Evolutionary conservation across 1,140 invertebrate genomes (phyloP).

Genomic region (Bactericera cockerelli): DNA sequence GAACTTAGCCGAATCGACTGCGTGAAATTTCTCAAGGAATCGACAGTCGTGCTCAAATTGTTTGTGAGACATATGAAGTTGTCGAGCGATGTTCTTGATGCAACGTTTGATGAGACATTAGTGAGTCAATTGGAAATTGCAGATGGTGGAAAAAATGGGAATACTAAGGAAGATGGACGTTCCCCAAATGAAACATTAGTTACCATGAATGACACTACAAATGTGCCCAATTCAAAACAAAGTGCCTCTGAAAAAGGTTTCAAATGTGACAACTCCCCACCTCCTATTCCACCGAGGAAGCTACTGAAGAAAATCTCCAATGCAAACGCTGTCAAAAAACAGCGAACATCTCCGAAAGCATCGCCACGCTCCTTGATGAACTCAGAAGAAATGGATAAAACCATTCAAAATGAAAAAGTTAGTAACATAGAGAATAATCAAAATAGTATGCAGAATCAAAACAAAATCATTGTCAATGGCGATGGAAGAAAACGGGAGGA

Average conservation of each 20-base stretch:
- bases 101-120: neutral
- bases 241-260: no score
- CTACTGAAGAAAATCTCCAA: slow-evolving; percentile 1
- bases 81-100: neutral
- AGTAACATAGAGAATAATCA: neutral
- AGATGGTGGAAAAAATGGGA: no score
- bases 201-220: no score
- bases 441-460: no score
- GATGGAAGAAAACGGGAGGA: no score
- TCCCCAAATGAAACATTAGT: no score
- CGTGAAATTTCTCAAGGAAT: slow-evolving; percentile 64
- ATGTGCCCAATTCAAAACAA: no score
- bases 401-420: neutral
- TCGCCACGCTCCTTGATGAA: neutral
- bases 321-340: no score
- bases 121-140: neutral
- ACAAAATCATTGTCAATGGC: no score
- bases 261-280: neutral
- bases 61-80: slow-evolving; percentile 40
- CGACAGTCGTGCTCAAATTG: slow-evolving; percentile 58
- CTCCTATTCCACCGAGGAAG: neutral
- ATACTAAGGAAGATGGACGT: no score
- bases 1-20: slow-evolving; percentile 74
- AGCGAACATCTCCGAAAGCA: neutral
- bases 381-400: neutral